Base-by-base conservation (phyloP, 2,888 invertebrate genomes). In the Diarsia mendica region DNA sequence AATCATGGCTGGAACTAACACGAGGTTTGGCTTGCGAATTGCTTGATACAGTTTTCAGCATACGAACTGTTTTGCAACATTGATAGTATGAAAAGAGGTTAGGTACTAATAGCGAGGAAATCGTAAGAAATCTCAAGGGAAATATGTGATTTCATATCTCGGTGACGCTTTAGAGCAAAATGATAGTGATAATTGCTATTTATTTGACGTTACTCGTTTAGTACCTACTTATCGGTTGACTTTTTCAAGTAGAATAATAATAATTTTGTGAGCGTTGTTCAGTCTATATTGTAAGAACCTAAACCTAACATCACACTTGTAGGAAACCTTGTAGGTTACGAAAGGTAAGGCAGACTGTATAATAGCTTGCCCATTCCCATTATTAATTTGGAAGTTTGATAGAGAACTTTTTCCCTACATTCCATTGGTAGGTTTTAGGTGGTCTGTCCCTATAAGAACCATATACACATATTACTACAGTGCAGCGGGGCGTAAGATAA, bases 1-100 rank as follows among this genome's bases (percentile, higher is more conserved):
- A 74, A 58, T 2, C 2, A 58, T 0, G 33, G 0, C 10, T 55
- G n/a, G 69, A 83, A 83, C 74, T 83, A 82, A 44, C 33, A 48
- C 20, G 64, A 67, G 61, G 48, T 53, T 63, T 15, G 11, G 85
- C 49, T 83, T 10, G 63, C 81, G 0, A 48, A 60, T 15, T 33
- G 55, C n/a, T 66, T 10, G 3, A 18, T 39, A 55, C 28, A 28
- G 64, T 48, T 67, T 58, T 33, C n/a, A 28, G 23, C 48, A 46
- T 48, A 63, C n/a, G 13, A 23, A 33, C 46, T 58, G 28, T 51
- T 46, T 53, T 46, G 5, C 20, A 8, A 20, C 20, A 28, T 44
- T n/a, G 63, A 63, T 15, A 44, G 63, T 15, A 23, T 44, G 44
- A 3, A 55, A 44, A n/a, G 44, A 13, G 39, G n/a, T n/a, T 11